Evolutionary conservation across 1,140 invertebrate genomes (phyloP), one percentile per base, ranked within the genome.

Genomic region (Bombus waltoni): DNA sequence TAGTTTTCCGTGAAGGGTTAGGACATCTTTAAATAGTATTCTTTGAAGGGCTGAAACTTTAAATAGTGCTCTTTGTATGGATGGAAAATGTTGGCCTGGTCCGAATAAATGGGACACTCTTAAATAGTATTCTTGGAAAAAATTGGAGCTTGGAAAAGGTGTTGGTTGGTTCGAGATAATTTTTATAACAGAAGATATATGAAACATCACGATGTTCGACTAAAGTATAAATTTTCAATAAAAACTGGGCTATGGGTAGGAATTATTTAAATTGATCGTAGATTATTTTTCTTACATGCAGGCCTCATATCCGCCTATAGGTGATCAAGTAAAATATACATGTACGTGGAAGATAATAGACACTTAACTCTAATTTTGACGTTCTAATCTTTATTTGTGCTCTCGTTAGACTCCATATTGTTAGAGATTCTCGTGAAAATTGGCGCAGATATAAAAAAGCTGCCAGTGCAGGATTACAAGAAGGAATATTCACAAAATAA

Each of bases 11-110:
- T 22, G 71, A 44, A 32, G 15, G 38, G 11, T 22, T 32, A 15
- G 71, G 13, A 32, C 42, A 44, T 8, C 38, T 73, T 73, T 73
- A 73, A 73, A 73, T 73, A 73, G 40, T 44, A n/a, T 73, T 73
- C 42, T 28, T 73, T 32, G 71, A 73, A 73, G 71, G 28, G 66
- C 15, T 66, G n/a, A 66, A 32, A n/a, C 18, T 71, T 71, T 71
- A 42, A 71, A 71, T 71, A 71, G 25, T 28, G 25, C 42, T 71
- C 38, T 15, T 42, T 71, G 70, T 42, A 42, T 22, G 11, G 35
- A 40, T 40, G 38, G 10, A 40, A 70, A 70, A 10, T 70, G 3
- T 40, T 70, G n/a, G 0, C n/a, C 5, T 66, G n/a, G n/a, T 32
- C 5, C 28, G 62, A 32, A 32, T 66, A 66, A 68, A 68, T 35